These are phyloP conservation scores for Poeciliopsis presidionis DNA, from an alignment of 2,797 vertebrate genomes.

Conservation along the genomic window DNA sequence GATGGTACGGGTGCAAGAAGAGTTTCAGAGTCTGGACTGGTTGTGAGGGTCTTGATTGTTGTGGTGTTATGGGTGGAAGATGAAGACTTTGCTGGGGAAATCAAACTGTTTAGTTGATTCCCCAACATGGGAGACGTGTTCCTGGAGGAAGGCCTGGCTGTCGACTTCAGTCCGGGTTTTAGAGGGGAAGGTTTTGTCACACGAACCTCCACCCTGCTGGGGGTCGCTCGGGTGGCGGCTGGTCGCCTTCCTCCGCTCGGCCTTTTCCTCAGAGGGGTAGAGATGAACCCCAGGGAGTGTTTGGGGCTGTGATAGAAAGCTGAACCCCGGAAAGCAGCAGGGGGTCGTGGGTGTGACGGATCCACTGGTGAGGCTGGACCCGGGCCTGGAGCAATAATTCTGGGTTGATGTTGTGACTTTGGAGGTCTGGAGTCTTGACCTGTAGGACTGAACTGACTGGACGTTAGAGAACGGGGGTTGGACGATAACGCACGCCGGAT, in stretches of 20 bases:
- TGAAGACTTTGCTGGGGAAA: neutral
- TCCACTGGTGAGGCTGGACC: slow-evolving; percentile 11
- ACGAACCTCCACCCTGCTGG: slow-evolving; percentile 28
- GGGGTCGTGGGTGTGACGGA: neutral
- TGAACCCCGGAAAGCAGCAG: slow-evolving; percentile 27
- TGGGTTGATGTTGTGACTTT: neutral
- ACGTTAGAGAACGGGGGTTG: slow-evolving; percentile 52
- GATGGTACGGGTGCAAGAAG: slow-evolving; percentile 27
- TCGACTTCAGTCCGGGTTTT: slow-evolving; percentile 8
- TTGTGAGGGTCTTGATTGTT: neutral
- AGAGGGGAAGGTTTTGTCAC: slow-evolving; percentile 73
- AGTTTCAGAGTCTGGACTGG: slow-evolving; percentile 2
- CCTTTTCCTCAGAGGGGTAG: slow-evolving; percentile 85
- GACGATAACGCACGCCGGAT: neutral
- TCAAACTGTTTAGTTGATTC: neutral
- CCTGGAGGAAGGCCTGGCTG: slow-evolving; percentile 15
- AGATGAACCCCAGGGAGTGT: slow-evolving; percentile 85
- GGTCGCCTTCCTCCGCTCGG: slow-evolving; percentile 52
- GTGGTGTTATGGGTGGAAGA: neutral
- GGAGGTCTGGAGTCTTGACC: neutral
- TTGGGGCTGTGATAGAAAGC: slow-evolving; percentile 58
- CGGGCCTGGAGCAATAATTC: neutral
- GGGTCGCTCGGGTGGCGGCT: slow-evolving; percentile 43
- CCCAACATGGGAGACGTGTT: neutral
- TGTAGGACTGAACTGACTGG: slow-evolving; percentile 49